These are phyloP conservation scores for Meloidogyne chitwoodi DNA, from an alignment of 1,140 invertebrate species.

Conservation along the genomic window DNA sequence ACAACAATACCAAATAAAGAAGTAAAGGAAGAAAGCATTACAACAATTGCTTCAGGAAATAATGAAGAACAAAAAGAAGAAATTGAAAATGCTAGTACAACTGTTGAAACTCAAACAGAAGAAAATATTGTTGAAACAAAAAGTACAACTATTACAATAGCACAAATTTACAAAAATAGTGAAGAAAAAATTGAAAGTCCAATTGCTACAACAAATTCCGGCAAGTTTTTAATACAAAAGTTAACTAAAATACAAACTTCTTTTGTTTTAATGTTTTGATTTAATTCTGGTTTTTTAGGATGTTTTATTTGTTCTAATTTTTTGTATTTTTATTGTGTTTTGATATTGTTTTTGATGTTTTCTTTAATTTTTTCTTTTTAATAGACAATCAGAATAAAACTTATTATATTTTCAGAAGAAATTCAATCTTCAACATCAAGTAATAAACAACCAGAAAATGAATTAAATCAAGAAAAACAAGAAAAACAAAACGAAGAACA, in stretches of 20 bases:
- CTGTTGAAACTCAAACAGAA: conserved; percentile 5
- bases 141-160: not conserved
- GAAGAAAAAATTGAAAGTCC: not conserved
- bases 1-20: too few species aligned
- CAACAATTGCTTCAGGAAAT: conserved; percentile 1
- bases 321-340: not conserved
- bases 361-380: too few species aligned
- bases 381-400: too few species aligned
- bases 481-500: not conserved
- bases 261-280: not conserved
- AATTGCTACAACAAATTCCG: not conserved
- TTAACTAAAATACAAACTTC: too few species aligned
- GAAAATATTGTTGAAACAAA: not conserved
- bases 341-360: not conserved
- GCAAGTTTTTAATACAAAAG: not conserved
- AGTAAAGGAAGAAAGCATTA: not conserved
- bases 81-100: not conserved
- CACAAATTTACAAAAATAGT: not conserved
- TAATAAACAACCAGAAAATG: not conserved
- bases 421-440: too few species aligned
- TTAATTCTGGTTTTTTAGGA: not conserved
- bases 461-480: not conserved
- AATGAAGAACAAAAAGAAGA: conserved; percentile 17
- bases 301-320: not conserved
- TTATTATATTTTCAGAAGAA: not conserved